Evolutionary conservation across 92 coral and sea anemone genomes (phyloP).

Genomic region (Isaurus tuberculatus): DNA sequence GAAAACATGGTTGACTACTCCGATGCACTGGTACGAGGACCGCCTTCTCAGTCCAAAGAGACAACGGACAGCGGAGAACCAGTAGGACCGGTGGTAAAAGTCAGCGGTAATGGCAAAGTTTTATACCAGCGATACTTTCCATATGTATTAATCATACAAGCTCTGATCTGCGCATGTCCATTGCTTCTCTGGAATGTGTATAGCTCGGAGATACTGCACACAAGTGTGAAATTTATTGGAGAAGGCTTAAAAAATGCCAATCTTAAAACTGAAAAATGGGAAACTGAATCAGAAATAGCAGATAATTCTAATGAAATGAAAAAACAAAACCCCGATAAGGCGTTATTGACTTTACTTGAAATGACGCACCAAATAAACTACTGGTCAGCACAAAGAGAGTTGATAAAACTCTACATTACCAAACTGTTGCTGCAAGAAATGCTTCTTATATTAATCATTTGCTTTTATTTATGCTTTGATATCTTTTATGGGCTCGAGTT

Average conservation of each 20-base stretch:
- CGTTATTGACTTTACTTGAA: conserved; percentile 46
- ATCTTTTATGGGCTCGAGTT: conserved; percentile 62
- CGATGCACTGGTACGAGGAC: conserved; percentile 63
- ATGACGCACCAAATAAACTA: conserved; percentile 59
- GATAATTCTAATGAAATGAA: conserved; percentile 21
- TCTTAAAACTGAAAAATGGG: not conserved
- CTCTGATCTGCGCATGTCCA: conserved; percentile 68
- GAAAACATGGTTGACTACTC: conserved; percentile 74
- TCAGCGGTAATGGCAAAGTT: conserved; percentile 65
- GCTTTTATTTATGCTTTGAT: conserved; percentile 63
- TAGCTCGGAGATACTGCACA: conserved; percentile 60
- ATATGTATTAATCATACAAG: conserved; percentile 71
- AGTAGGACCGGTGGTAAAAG: conserved; percentile 64
- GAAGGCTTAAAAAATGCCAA: conserved; percentile 47
- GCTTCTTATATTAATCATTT: conserved; percentile 57
- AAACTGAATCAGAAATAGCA: not conserved
- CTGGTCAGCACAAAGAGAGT: conserved; percentile 67
- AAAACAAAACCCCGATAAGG: conserved; percentile 14
- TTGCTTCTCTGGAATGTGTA: conserved; percentile 68
- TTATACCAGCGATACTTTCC: conserved; percentile 78
- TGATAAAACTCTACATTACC: conserved; percentile 66
- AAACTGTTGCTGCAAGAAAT: conserved; percentile 69
- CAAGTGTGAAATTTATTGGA: conserved; percentile 65
- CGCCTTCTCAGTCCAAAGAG: conserved; percentile 18
- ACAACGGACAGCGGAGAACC: not conserved